Base-by-base conservation (phyloP, 2,888 invertebrate genomes). In the Macrophya alboannulata region DNA sequence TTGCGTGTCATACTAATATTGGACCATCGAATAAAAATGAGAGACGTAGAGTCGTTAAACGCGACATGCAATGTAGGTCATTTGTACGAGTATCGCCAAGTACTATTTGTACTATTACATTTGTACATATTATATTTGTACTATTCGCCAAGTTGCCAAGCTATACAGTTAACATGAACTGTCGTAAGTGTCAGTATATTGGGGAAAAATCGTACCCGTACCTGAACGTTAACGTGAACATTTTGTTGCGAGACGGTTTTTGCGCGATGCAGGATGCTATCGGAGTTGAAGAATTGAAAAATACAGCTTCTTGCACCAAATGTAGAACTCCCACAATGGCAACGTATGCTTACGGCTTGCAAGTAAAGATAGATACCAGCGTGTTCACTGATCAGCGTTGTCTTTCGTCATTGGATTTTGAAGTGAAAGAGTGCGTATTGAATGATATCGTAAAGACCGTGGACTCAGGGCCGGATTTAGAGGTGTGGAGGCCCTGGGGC, bases 41-140 rank as follows among this genome's bases (percentile, higher is more conserved):
- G 77, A n/a, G 40, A 84, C 62, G 74, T 86, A n/a, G 55, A 84
- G 45, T 48, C 25, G 10, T 15, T 85, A 17, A 83, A 83, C 45
- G 82, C 71, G 15, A 85, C 72, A 21, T 85, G 85, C 37, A 85
- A 85, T 74, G 84, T 55, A 76, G 84, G 59, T n/a, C 86, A 86
- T 84, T 77, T 86, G 48, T 59, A 45, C n/a, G 86, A 86, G 76
- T 68, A 84, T 17, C 40, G n/a, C n/a, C n/a, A n/a, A n/a, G n/a
- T n/a, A n/a, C n/a, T n/a, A n/a, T n/a, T n/a, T n/a, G n/a, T n/a
- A n/a, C n/a, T n/a, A n/a, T n/a, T n/a, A n/a, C n/a, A n/a, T n/a
- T n/a, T n/a, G n/a, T n/a, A n/a, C n/a, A n/a, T n/a, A n/a, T n/a
- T n/a, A n/a, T n/a, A n/a, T n/a, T n/a, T n/a, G n/a, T n/a, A n/a